These are phyloP conservation scores for Peromyscus attwateri DNA, from an alignment of 2,797 vertebrate species.

Conservation along the genomic window DNA sequence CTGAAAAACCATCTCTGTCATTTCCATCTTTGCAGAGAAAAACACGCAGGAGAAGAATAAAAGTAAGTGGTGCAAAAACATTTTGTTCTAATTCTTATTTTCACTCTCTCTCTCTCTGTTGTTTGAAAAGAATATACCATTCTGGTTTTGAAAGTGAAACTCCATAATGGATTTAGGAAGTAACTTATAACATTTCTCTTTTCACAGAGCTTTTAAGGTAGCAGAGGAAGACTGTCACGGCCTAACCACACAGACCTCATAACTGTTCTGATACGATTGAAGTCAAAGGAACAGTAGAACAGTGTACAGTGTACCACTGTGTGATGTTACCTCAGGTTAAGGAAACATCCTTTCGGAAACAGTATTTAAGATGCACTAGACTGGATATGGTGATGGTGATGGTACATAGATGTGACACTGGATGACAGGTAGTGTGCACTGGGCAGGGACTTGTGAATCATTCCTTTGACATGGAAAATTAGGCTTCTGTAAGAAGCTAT, in stretches of 20 bases:
- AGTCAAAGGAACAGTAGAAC: not conserved
- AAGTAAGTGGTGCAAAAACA: conserved; percentile 32
- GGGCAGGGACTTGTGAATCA: not conserved
- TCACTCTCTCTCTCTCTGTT: not conserved
- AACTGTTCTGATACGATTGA: not conserved
- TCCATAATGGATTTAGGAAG: not conserved
- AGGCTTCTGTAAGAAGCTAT: not conserved
- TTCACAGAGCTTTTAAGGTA: not conserved
- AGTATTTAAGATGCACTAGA: not conserved
- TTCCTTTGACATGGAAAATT: not conserved
- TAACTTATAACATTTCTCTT: not conserved
- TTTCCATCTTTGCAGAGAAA: conserved; percentile 54
- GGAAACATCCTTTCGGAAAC: conserved; percentile 1
- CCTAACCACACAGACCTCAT: not conserved
- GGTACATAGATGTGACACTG: not conserved
- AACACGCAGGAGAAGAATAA: conserved; percentile 22
- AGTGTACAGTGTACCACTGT: not conserved
- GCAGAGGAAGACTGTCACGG: not conserved
- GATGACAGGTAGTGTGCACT: not conserved
- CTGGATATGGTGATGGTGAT: not conserved
- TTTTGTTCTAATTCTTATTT: conserved; percentile 37
- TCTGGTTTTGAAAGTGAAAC: conserved; percentile 24
- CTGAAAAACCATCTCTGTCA: not conserved
- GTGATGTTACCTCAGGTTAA: not conserved
- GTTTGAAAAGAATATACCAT: conserved; percentile 1